Base-by-base conservation (phyloP, 2,113 vertebrate genomes). In the Trichomycterus rosablanca region DNA sequence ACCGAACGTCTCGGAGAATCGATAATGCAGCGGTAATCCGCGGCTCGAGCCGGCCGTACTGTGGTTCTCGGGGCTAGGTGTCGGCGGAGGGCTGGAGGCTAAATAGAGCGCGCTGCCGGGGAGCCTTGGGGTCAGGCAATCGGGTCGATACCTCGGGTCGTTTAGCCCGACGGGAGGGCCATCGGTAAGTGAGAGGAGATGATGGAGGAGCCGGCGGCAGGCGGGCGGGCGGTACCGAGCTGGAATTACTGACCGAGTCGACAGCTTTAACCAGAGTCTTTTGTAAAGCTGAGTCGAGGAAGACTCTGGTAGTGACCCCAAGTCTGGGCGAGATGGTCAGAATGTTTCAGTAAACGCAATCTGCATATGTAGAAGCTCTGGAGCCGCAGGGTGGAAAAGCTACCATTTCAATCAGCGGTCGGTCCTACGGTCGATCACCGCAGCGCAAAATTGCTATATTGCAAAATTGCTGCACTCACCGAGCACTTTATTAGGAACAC, bases 51-150 rank as follows among this genome's bases (percentile, higher is more conserved):
- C 14, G 19, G 37, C 24, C 37, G n/a, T 22, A 35, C 7, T 72
- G 75, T 65, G 76, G 64, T 80, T 59, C 52, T 55, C 76, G 54
- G 59, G 59, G 77, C 70, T 76, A 67, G 77, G 78, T 76, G 78
- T 59, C 70, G 22, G 53, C 62, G 40, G 42, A 63, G 68, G 35
- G 14, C 35, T 44, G 28, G 48, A 45, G 56, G 66, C 66, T 68
- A 68, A 66, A 74, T 60, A 50, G 67, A 67, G 53, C 40, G 32
- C 61, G 40, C 53, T 53, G 59, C 54, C 59, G 35, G 64, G 59
- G 48, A 66, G 54, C 59, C 23, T 40, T 9, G 49, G 43, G 72
- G 72, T 59, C 63, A 66, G 54, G 67, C 72, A 67, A 63, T 70
- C 59, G 59, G 72, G 59, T 74, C 59, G 72, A 74, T 74, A 74